phyloP scores from a whole-genome alignment of 2,888 invertebrate genomes.

The Tetanocera ferruginea region DNA sequence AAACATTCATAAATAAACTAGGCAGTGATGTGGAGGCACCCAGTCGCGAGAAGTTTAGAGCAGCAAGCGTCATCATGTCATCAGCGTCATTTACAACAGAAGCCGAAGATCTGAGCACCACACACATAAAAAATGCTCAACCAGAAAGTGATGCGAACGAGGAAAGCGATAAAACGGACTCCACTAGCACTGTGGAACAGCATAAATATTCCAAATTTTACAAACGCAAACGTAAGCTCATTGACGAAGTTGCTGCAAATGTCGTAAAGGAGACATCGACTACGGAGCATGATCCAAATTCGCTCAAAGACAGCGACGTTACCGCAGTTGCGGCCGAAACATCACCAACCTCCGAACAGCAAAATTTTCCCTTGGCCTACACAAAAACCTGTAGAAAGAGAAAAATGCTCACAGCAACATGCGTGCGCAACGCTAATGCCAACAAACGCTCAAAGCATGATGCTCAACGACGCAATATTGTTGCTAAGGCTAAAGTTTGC shows the following conservation, averaged over 20 bases:
- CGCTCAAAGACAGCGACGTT: background rate
- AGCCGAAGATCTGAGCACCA: background rate
- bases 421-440: background rate
- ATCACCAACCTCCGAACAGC: conserved; percentile 16
- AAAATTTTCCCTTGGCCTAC: conserved; percentile 48
- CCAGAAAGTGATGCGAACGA: background rate
- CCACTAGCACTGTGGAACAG: conserved; percentile 20
- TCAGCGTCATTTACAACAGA: background rate
- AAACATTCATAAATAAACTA: conserved; percentile 63
- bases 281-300: background rate
- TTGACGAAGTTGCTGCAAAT: conserved; percentile 44
- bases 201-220: conserved; percentile 56
- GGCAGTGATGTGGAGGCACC: conserved; percentile 48
- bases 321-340: background rate
- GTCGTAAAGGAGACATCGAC: conserved; percentile 24
- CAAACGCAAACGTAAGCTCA: conserved; percentile 59
- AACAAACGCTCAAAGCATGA: background rate
- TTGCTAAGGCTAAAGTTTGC: background rate
- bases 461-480: background rate
- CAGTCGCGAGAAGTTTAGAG: background rate
- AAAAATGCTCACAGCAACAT: background rate
- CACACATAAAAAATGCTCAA: background rate
- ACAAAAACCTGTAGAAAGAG: conserved; percentile 48
- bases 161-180: background rate
- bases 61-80: background rate